phyloP scores from a whole-genome alignment of 2,888 invertebrate species.

The Dryococelus australis region DNA sequence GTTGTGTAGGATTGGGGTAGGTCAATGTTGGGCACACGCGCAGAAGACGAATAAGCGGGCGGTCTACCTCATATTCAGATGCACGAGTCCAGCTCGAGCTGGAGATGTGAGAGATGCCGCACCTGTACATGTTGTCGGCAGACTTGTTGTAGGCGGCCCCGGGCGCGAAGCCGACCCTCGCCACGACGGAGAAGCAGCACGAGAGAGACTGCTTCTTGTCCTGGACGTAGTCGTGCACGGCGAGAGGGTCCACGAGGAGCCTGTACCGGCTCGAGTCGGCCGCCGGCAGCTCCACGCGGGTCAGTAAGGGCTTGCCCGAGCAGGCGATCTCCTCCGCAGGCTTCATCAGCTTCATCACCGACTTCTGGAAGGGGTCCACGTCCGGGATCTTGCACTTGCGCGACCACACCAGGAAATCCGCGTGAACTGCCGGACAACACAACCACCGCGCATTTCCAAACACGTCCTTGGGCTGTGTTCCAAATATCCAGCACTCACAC shows the following conservation, averaged over 20 bases:
- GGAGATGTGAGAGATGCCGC: no score
- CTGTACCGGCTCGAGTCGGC: slow-evolving; percentile 49
- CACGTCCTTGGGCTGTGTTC: no score
- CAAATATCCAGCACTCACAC: no score
- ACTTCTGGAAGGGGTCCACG: slow-evolving; percentile 61
- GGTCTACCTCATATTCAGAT: no score
- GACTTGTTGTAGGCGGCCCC: not conserved
- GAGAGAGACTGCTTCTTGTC: slow-evolving; percentile 45
- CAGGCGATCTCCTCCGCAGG: slow-evolving; percentile 65
- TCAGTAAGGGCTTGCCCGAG: slow-evolving; percentile 55
- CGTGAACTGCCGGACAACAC: slow-evolving; percentile 43
- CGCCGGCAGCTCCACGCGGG: slow-evolving; percentile 50
- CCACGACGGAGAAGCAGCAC: slow-evolving; percentile 56
- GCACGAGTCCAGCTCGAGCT: no score
- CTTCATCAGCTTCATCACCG: slow-evolving; percentile 64
- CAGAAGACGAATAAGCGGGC: no score
- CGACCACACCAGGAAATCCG: slow-evolving; percentile 65
- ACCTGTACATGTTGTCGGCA: slow-evolving; percentile 42
- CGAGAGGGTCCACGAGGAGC: slow-evolving; percentile 54
- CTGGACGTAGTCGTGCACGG: slow-evolving; percentile 51
- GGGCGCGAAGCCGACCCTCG: slow-evolving; percentile 46
- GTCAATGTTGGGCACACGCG: no score
- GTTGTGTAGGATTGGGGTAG: no score
- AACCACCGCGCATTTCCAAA: no score
- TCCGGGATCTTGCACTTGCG: slow-evolving; percentile 70